These are phyloP conservation scores for Pectinophora gossypiella DNA, from an alignment of 1,140 invertebrate genomes.

Conservation along the genomic window DNA sequence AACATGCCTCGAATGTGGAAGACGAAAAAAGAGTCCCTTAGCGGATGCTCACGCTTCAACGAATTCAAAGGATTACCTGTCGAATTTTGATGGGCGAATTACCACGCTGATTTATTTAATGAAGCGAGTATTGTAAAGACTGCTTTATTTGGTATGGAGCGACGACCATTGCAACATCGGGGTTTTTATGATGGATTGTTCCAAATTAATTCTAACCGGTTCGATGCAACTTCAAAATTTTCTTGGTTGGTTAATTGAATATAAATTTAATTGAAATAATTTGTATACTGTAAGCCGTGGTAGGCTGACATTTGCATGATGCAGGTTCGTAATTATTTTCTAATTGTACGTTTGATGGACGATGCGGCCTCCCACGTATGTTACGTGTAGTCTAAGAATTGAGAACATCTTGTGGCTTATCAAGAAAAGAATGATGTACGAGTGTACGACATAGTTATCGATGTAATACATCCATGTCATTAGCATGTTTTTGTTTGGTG, in stretches of 20 bases:
- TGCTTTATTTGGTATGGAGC: conserved; percentile 28
- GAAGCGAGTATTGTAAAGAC: conserved; percentile 30
- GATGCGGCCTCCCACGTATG: background rate
- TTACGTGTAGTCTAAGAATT: background rate
- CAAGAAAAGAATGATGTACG: conserved; percentile 19
- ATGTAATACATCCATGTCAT: conserved; percentile 37
- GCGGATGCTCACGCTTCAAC: conserved; percentile 27
- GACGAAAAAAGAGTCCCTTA: conserved; percentile 22
- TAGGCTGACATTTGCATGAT: background rate
- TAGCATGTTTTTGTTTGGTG: conserved; percentile 24
- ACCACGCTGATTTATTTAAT: conserved; percentile 39
- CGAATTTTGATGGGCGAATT: conserved; percentile 43
- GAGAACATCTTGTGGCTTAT: background rate
- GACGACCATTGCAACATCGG: background rate
- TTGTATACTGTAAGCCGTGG: background rate
- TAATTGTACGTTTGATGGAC: background rate
- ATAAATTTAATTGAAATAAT: background rate
- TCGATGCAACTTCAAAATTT: background rate
- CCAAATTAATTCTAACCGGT: background rate
- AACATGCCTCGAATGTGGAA: conserved; percentile 32
- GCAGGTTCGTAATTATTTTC: background rate
- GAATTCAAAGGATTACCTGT: conserved; percentile 42
- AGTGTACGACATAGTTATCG: conserved; percentile 17
- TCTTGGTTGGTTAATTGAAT: background rate
- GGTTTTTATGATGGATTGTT: conserved; percentile 5